These are phyloP conservation scores for Capricornis sumatraensis DNA, from an alignment of 2,113 vertebrate species.

Conservation along the genomic window DNA sequence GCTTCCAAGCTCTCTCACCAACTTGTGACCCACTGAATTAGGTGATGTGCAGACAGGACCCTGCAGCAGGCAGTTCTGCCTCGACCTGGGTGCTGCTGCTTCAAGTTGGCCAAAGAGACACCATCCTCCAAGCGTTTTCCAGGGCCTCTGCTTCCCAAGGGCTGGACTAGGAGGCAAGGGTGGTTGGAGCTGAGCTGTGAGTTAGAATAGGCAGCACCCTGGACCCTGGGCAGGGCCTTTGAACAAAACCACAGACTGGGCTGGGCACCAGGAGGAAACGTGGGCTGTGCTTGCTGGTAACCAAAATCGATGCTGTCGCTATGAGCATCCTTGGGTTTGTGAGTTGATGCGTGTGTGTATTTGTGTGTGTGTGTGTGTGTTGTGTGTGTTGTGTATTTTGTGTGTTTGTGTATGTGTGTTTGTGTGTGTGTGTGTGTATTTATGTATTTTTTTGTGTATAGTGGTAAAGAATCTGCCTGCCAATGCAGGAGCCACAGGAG, in stretches of 20 bases:
- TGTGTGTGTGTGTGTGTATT: not conserved
- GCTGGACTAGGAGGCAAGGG: not conserved
- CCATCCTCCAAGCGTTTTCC: not conserved
- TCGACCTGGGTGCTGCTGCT: rapidly evolving
- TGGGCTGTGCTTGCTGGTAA: not conserved
- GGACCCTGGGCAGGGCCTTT: not conserved
- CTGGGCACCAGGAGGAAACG: not conserved
- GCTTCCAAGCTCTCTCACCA: not conserved
- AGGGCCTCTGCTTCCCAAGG: not conserved
- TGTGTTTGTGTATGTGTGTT: not conserved
- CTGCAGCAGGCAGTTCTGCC: not conserved
- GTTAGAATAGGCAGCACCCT: not conserved
- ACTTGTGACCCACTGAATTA: not conserved
- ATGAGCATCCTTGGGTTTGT: not conserved
- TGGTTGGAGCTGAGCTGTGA: not conserved
- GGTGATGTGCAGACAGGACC: not conserved
- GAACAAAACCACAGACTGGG: not conserved
- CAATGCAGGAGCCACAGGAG: not conserved
- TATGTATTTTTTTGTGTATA: not conserved
- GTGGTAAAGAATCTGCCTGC: not conserved
- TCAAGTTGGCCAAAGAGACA: not conserved
- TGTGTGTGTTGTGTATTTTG: not conserved
- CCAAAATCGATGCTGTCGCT: rapidly evolving
- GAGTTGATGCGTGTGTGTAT: not conserved
- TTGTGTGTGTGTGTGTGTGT: not conserved